Percentiles rank a stretch among this genome's conserved stretches.
phyloP scores from a whole-genome alignment of 2,888 invertebrate species.

The Oligia fasciuncula region DNA sequence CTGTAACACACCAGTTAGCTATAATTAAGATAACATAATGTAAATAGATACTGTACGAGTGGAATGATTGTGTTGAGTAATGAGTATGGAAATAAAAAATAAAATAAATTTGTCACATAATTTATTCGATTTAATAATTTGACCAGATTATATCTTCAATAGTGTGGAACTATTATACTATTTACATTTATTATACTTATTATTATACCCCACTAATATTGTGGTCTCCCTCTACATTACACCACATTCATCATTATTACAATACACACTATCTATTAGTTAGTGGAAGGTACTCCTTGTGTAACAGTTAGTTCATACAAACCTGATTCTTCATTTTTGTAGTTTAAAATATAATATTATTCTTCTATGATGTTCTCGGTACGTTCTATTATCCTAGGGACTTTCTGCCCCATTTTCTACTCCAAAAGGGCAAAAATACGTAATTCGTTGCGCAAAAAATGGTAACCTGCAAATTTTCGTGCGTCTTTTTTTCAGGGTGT shows the following conservation, averaged over 20 bases:
- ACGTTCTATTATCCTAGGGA: neutral
- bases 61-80: slow-evolving; percentile 6
- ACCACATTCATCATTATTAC: neutral
- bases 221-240: neutral
- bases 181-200: slow-evolving; percentile 30
- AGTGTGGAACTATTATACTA: slow-evolving; percentile 12
- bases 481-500: no score
- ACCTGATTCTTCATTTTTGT: slow-evolving; percentile 4
- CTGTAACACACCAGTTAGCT: slow-evolving; percentile 68
- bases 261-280: neutral
- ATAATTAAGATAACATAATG: slow-evolving; percentile 37
- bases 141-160: slow-evolving; percentile 27
- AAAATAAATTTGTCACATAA: neutral
- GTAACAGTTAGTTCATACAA: neutral
- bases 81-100: slow-evolving; percentile 7
- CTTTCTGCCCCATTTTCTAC: neutral
- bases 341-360: neutral
- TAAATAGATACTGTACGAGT: slow-evolving; percentile 37
- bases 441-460: no score
- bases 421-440: no score
- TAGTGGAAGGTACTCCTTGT: no score
- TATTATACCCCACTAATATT: neutral
- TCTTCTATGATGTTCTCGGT: neutral
- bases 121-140: slow-evolving; percentile 29
- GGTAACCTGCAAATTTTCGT: no score